Evolutionary conservation across 1,140 invertebrate species (phyloP), one percentile per base, ranked within the genome.

Genomic region (Drosophila busckii): DNA sequence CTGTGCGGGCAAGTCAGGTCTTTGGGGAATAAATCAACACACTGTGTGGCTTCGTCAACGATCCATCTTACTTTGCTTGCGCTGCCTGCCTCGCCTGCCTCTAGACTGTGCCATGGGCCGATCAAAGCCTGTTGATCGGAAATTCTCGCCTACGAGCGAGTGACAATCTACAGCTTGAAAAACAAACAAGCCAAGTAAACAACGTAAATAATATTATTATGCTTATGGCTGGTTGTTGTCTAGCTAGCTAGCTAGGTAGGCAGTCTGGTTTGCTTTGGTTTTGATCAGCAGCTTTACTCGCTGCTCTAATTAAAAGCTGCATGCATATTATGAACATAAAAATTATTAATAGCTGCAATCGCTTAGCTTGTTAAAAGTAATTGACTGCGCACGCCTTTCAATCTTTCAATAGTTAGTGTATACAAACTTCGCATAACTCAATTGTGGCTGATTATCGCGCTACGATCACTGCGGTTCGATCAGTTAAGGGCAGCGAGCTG

Each of bases 11-110:
- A 6, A 34, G 7, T 38, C 34, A 42, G 37, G 60, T 82, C 75
- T 83, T 52, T 82, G 65, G 80, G 80, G 80, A 84, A 84, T 84
- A 84, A 84, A 84, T 84, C 80, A 84, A 80, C 80, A 84, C 80
- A 73, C 80, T 84, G 80, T 84, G 80, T 84, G 80, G 80, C 73
- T 84, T 84, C 80, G 80, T 84, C 80, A 84, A 62, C 80, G 65
- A 84, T 84, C 80, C 82, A 84, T 84, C 76, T 75, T 75, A 20
- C 15, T 28, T 10, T 37, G 20, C 9, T 17, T 10, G 70, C 71
- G 46, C 70, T 69, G 75, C 69, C 44, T 80, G 75, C 48, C n/a
- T n/a, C n/a, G n/a, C n/a, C n/a, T n/a, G n/a, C n/a, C n/a, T n/a
- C n/a, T n/a, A n/a, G n/a, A n/a, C n/a, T n/a, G n/a, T 70, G 75